Base-by-base conservation (phyloP, 2,888 invertebrate species). In the Aporophyla nigra region DNA sequence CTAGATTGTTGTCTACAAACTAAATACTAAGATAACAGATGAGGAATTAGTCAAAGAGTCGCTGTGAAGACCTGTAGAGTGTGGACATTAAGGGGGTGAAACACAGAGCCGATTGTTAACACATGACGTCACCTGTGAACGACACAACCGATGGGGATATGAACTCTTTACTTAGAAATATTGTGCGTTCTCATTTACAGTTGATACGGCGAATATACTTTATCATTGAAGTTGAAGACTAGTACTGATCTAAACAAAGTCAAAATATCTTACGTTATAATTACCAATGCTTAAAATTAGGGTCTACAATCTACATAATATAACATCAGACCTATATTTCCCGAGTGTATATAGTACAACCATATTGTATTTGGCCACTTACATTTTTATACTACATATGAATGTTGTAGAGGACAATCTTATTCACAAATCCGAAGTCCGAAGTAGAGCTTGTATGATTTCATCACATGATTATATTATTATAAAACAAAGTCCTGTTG, bases 31-130 rank as follows among this genome's bases (percentile, higher is more conserved):
- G 63, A 79, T 76, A 79, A 79, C 82, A 77, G 70, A 80, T 78
- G 80, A 86, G 85, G 78, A 80, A 84, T 82, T 86, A 83, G 79
- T 81, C 73, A 68, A 79, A 80, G 61, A 83, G 84, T 85, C 84
- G 86, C 70, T 85, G 77, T 79, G 78, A 80, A 82, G 85, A 87
- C 86, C 81, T 85, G 83, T 87, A 71, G 43, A 79, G 79, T 76
- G 78, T 86, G 69, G 46, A 82, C 74, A 81, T 86, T 70, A 70
- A 83, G 43, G 62, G 62, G 75, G 78, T 84, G 77, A 84, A 77
- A 84, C 77, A 86, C 76, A 83, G 79, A 76, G 72, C 54, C 66
- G 71, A 74, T 78, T 79, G 84, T 87, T 86, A 87, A 87, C 87
- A 85, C 86, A 85, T 61, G 74, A 73, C 70, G 67, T 79, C 74